Evolutionary conservation across 1,140 invertebrate genomes (phyloP).

Genomic region (Sweltsa coloradensis): DNA sequence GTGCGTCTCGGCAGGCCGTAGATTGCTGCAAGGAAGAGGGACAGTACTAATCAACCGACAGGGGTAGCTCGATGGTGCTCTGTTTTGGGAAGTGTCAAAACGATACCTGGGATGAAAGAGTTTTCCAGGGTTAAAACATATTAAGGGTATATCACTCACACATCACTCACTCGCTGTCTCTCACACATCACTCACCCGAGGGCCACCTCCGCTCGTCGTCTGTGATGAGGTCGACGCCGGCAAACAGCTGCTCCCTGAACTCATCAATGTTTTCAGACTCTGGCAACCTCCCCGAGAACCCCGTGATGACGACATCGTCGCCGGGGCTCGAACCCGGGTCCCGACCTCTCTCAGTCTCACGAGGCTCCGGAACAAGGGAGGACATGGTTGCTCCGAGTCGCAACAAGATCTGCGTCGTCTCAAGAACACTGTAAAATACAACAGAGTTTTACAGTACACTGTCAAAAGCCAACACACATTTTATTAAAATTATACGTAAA

Average conservation of each 20-base stretch:
- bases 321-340: conserved; percentile 16
- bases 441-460: too few relatives aligned
- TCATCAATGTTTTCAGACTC: conserved; percentile 79
- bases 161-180: neutral
- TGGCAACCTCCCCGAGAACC: conserved; percentile 80
- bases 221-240: conserved; percentile 76
- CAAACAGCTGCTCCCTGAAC: conserved; percentile 74
- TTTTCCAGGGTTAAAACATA: neutral
- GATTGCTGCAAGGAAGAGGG: conserved; percentile 30
- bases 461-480: too few relatives aligned
- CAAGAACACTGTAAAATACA: too few relatives aligned
- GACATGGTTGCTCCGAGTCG: too few relatives aligned
- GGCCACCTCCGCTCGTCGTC: conserved; percentile 74
- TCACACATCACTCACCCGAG: conserved; percentile 37
- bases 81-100: neutral
- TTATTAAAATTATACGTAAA: too few relatives aligned
- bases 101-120: too few relatives aligned
- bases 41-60: conserved; percentile 4
- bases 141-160: neutral
- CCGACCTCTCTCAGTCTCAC: too few relatives aligned
- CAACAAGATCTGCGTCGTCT: too few relatives aligned
- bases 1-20: conserved; percentile 70
- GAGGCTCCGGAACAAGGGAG: too few relatives aligned
- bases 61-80: neutral
- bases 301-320: conserved; percentile 77